Conservation (phyloP, 2,113 vertebrate genomes). For the Anolis carolinensis region DNA sequence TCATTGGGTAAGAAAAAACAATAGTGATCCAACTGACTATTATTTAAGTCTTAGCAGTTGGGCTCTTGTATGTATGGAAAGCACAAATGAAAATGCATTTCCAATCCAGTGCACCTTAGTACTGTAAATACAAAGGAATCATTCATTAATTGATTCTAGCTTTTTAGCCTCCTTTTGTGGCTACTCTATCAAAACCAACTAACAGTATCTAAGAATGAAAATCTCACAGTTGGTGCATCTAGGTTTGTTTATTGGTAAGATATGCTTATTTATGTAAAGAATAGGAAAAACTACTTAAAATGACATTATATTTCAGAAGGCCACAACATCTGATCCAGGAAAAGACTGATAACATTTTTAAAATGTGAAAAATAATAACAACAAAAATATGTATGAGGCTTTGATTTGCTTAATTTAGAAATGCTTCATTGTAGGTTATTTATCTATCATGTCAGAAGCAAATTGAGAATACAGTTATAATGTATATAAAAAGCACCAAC, state of each 20-base stretch:
- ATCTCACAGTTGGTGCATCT: not conserved
- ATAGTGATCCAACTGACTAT: conserved; percentile 12
- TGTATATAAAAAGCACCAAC: too few relatives aligned
- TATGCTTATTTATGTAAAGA: not conserved
- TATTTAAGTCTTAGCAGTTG: conserved; percentile 14
- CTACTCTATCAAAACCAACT: not conserved
- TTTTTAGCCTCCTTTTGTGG: not conserved
- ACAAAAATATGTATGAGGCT: not conserved
- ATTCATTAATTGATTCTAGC: not conserved
- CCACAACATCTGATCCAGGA: not conserved
- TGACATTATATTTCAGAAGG: not conserved
- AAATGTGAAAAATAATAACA: not conserved
- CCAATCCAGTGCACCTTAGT: not conserved
- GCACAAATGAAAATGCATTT: conserved; percentile 7
- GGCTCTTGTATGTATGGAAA: not conserved
- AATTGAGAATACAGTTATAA: too few relatives aligned
- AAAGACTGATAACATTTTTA: not conserved
- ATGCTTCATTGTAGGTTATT: too few relatives aligned
- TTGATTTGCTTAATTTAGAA: too few relatives aligned
- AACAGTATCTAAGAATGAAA: not conserved
- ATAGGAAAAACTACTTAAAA: not conserved
- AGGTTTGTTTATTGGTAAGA: not conserved
- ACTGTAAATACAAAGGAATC: conserved; percentile 11
- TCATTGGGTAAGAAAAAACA: conserved; percentile 10
- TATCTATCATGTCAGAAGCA: too few relatives aligned